Base-by-base conservation (phyloP, 2,113 vertebrate genomes). In the Elanoides forficatus region DNA sequence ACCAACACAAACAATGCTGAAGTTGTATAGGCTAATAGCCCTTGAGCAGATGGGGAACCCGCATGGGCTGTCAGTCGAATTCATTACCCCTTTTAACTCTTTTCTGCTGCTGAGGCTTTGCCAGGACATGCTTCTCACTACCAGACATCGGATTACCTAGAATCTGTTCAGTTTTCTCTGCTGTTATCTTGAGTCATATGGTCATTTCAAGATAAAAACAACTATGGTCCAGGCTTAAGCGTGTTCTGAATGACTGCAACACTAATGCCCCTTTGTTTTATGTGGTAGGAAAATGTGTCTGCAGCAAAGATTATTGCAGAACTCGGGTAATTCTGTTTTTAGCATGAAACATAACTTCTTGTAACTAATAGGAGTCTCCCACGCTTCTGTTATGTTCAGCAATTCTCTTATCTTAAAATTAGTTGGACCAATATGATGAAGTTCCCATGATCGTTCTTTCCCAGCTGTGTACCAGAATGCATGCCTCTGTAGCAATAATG, bases 321-420 rank as follows among this genome's bases (percentile, higher is more conserved):
- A 53, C 11, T 42, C 0, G 1, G 8, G 2, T 84, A 43, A 23
- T 73, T 74, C 21, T 86, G 9, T 2, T 58, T 79, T 74, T 27
- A 62, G 29, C 59, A 58, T 47, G 58, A 72, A 67, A 66, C 6
- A 3, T 32, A 81, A 62, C 40, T n/a, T 72, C 23, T 47, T 89
- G 8, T 55, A 56, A 19, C 11, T 68, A 47, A 23, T 21, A 36
- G 22, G 6, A 67, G 36, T 56, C 34, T 90, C 30, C 59, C 10
- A 62, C 0, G 0, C 29, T 87, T 87, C 47, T 56, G 29, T 62
- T 73, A 27, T 0, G 1, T 7, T 87, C 3, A 0, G 20, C 47
- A 32, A 27, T 38, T 40, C 13, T 48, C 21, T 81, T 88, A 18
- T 59, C 21, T 60, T 78, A 83, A 62, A 83, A 56, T 58, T 30